Conservation (phyloP, 2,888 invertebrate genomes). For the Adela reaumurella region DNA sequence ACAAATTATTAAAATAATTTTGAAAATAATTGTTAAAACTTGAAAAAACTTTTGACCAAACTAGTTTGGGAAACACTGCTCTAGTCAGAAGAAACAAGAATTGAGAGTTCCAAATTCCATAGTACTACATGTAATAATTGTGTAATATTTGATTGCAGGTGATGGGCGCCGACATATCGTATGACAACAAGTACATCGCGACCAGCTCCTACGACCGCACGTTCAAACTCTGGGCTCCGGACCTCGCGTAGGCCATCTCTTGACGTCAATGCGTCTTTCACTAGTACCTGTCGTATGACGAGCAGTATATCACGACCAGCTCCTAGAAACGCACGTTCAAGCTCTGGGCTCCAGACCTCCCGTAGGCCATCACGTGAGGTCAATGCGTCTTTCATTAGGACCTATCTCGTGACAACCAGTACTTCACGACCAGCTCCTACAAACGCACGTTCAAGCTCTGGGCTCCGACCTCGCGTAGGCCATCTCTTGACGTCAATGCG, state of each 20-base stretch:
- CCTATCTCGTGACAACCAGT: slow-evolving; percentile 85
- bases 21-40: too few species aligned
- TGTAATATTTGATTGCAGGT: slow-evolving; percentile 41
- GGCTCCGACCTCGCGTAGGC: slow-evolving; percentile 66
- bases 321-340: slow-evolving; percentile 98
- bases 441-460: slow-evolving; percentile 97
- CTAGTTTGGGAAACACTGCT: too few species aligned
- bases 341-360: slow-evolving; percentile 81
- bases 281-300: slow-evolving; percentile 85
- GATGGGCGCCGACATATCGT: slow-evolving; percentile 88
- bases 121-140: too few species aligned
- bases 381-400: too few species aligned
- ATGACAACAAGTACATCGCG: slow-evolving; percentile 87
- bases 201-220: slow-evolving; percentile 95
- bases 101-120: too few species aligned
- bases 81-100: too few species aligned
- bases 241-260: slow-evolving; percentile 43
- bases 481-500: too few species aligned
- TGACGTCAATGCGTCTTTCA: too few species aligned
- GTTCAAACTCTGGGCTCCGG: slow-evolving; percentile 94
- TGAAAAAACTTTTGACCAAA: too few species aligned
- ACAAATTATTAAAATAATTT: too few species aligned
- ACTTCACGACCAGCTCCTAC: slow-evolving; percentile 89
- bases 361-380: too few species aligned
- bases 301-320: slow-evolving; percentile 86